Evolutionary conservation across 2,888 invertebrate genomes (phyloP).

Genomic region (Protonemura montana): DNA sequence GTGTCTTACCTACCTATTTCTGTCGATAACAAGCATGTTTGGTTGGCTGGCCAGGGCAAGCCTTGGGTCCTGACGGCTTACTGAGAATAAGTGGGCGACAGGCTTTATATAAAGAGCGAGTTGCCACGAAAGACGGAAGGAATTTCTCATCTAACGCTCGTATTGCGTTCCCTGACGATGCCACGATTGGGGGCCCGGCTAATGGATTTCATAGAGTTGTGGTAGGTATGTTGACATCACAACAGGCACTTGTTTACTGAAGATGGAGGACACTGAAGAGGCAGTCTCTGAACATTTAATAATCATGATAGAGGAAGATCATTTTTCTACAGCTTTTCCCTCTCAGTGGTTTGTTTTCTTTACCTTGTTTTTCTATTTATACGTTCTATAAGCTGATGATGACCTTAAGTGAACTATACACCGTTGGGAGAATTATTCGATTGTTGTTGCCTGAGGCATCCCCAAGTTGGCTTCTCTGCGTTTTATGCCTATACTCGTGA

Average conservation of each 20-base stretch:
- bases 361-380: not conserved
- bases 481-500: not conserved
- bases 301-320: not conserved
- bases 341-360: not conserved
- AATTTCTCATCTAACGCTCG: not conserved
- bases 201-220: not conserved
- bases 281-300: not conserved
- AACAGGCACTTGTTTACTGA: conserved; percentile 8
- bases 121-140: not conserved
- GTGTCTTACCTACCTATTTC: not conserved
- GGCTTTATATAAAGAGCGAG: not conserved
- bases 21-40: not conserved
- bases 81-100: not conserved
- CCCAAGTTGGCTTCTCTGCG: not conserved
- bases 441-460: not conserved
- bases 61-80: not conserved
- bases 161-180: not conserved
- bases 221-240: conserved; percentile 14
- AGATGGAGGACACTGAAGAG: not conserved
- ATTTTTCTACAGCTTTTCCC: not conserved
- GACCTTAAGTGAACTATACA: not conserved
- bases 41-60: not conserved
- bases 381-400: not conserved
- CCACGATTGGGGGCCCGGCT: not conserved
- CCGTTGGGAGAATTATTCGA: not conserved